Conservation (phyloP, 2,113 vertebrate species). For the Carlito syrichta region DNA sequence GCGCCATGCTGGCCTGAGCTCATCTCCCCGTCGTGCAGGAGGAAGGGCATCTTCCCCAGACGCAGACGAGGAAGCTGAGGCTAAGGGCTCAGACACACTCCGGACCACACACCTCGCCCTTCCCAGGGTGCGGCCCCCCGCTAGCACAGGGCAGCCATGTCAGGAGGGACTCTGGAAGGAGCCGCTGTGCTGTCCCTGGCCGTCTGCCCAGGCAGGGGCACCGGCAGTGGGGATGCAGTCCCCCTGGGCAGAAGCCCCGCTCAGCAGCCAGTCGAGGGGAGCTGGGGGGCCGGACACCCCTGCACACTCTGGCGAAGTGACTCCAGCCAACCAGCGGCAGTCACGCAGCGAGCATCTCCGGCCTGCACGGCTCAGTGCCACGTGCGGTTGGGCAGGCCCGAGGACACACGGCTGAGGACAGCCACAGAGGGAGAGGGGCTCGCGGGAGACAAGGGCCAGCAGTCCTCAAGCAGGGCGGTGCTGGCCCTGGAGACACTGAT, state of each 20-base stretch:
- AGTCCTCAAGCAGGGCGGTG: neutral
- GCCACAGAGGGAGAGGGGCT: neutral
- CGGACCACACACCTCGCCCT: fast-evolving
- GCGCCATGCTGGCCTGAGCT: neutral
- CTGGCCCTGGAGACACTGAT: neutral
- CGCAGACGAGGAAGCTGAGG: neutral
- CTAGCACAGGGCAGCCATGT: neutral
- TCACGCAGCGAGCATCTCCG: neutral
- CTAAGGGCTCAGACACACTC: no score
- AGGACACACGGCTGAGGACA: neutral
- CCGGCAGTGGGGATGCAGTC: neutral
- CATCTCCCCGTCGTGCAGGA: neutral
- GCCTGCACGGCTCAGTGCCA: neutral
- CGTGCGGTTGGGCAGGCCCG: no score
- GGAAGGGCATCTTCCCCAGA: neutral
- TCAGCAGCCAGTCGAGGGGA: fast-evolving
- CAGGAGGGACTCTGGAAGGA: neutral
- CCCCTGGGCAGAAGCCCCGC: neutral
- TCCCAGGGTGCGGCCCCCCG: neutral
- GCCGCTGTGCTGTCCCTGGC: neutral
- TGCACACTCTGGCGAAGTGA: no score
- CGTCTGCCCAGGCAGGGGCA: neutral
- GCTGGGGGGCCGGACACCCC: neutral
- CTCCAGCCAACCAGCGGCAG: neutral
- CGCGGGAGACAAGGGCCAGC: neutral